phyloP scores from a whole-genome alignment of 2,888 invertebrate species.

The Gortyna flavago region DNA sequence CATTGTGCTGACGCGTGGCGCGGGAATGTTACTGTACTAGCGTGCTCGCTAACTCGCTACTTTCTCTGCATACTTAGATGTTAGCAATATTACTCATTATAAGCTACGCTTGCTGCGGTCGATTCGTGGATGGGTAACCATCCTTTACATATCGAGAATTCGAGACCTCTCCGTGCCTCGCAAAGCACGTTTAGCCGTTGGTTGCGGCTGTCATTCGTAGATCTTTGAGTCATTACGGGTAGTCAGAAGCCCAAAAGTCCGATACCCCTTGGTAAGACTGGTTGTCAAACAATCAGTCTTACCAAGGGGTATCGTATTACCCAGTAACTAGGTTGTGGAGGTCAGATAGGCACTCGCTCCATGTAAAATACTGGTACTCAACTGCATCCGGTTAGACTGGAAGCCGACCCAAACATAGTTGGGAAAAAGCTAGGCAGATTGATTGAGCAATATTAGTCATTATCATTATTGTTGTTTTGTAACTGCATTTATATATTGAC shows the following conservation, averaged over 20 bases:
- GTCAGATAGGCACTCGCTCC: background rate
- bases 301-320: too few relatives aligned
- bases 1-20: constrained; percentile 40
- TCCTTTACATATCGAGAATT: background rate
- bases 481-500: constrained; percentile 20
- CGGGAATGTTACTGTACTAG: constrained; percentile 45
- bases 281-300: too few relatives aligned
- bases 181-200: background rate
- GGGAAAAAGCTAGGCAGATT: background rate
- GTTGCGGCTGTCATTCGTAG: background rate
- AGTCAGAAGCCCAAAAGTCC: too few relatives aligned
- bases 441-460: constrained; percentile 27
- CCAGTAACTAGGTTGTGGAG: background rate
- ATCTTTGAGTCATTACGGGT: background rate
- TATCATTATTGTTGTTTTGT: too few relatives aligned
- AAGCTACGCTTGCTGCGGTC: background rate
- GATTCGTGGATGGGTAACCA: background rate
- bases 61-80: constrained; percentile 34
- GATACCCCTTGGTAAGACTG: too few relatives aligned
- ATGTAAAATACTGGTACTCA: too few relatives aligned
- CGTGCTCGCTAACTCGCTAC: constrained; percentile 28
- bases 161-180: background rate
- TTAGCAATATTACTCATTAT: constrained; percentile 8
- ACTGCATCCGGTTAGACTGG: background rate
- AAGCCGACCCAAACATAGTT: background rate